Conservation (phyloP, 2,888 invertebrate genomes). For the Nemurella pictetii region DNA sequence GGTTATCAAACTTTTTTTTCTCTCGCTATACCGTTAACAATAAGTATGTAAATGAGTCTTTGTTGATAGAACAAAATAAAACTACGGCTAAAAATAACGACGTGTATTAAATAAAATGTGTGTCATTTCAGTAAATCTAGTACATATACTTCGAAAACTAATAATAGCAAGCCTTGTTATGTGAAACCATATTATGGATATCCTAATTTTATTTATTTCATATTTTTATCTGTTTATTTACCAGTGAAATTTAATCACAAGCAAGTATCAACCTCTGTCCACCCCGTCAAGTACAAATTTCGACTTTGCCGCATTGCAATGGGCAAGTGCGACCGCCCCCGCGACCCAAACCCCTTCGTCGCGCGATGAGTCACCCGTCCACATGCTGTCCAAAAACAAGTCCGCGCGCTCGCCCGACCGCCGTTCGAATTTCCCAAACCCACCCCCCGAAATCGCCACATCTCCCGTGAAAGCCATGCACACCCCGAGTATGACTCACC, state of each 20-base stretch:
- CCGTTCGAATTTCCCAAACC: too few species aligned
- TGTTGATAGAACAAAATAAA: not conserved
- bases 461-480: not conserved
- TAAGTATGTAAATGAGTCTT: not conserved
- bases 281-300: not conserved
- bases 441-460: not conserved
- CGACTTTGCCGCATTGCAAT: not conserved
- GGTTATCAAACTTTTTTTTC: not conserved
- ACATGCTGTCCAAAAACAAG: not conserved
- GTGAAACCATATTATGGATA: too few species aligned
- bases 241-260: not conserved
- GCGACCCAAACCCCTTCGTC: not conserved
- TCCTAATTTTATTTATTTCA: too few species aligned
- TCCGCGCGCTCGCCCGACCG: not conserved
- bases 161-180: not conserved
- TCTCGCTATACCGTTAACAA: not conserved
- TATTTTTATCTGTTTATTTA: too few species aligned
- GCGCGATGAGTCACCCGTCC: not conserved
- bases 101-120: not conserved
- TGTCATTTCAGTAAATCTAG: too few species aligned
- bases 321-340: not conserved
- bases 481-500: not conserved
- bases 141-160: too few species aligned
- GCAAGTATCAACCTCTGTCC: not conserved
- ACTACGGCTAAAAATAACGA: not conserved